Percentiles rank a stretch among this genome's conserved stretches.
Evolutionary conservation across 30 jellyfish, hydroid and myxozoan species (phyloP).

Genomic region (Hydractinia symbiolongicarpus): DNA sequence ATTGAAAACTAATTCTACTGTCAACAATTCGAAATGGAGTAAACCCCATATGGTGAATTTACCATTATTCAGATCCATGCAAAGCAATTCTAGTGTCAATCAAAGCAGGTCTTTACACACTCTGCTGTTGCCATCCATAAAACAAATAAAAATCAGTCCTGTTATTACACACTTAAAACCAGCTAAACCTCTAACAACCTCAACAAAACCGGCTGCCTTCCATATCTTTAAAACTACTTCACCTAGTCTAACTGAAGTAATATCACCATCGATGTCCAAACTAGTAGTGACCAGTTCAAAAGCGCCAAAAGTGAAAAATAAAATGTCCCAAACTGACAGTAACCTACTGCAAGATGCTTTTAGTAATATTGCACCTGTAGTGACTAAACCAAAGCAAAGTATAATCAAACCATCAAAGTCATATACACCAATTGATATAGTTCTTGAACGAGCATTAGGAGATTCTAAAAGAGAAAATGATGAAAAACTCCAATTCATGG

Average conservation of each 20-base stretch:
- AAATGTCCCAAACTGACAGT: background rate
- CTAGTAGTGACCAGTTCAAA: background rate
- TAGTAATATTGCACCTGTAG: background rate
- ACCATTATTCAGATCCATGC: too few species aligned
- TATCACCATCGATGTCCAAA: background rate
- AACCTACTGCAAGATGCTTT: constrained; percentile 2
- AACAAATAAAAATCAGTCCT: background rate
- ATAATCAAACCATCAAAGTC: background rate
- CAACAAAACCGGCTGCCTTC: background rate
- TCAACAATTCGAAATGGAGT: too few species aligned
- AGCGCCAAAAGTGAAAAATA: background rate
- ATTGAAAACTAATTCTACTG: too few species aligned
- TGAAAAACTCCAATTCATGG: constrained; percentile 5
- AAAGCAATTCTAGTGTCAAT: too few species aligned
- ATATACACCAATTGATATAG: background rate
- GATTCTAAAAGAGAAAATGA: constrained; percentile 1
- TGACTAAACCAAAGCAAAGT: background rate
- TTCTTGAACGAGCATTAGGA: background rate
- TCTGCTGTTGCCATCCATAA: background rate
- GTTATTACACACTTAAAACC: background rate
- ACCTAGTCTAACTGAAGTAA: too few species aligned
- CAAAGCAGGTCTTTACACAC: too few species aligned
- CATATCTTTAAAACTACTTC: too few species aligned
- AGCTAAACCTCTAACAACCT: background rate
- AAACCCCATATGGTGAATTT: too few species aligned